Base-by-base conservation (phyloP, 2,888 invertebrate species). In the Willowsia nigromaculata region DNA sequence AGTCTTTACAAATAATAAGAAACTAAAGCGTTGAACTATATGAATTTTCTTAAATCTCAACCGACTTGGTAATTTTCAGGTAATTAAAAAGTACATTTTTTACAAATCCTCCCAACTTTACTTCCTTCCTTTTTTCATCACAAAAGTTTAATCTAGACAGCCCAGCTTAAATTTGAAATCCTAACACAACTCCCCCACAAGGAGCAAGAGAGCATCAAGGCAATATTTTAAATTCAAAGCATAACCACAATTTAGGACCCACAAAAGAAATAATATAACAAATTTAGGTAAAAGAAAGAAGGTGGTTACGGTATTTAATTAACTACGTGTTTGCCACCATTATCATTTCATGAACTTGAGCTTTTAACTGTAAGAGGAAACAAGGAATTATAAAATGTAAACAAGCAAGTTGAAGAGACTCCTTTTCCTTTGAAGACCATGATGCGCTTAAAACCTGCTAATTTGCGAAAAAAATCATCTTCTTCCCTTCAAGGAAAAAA, bases 241-340 rank as follows among this genome's bases (percentile, higher is more conserved):
- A 68, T 68, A 40, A 68, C 18, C 68, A 68, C 68, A 68, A 68
- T 37, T 33, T 68, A n/a, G 37, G 1, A 68, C 68, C 37, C 15
- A 1, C 56, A 56, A 6, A 1, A 4, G 4, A 56, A 13, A 4
- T 33, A 65, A 65, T n/a, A n/a, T 9, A 40, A 9, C 68, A 68
- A 68, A 33, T 27, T 59, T 59, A 11, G 62, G 15, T n/a, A 3
- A n/a, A 65, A 33, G n/a, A 65, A 65, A 33, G 33, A 33, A 65
- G 62, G 62, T 65, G 62, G 33, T 65, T 65, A 65, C 62, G 62
- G 62, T 65, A 65, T 65, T 65, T 65, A 65, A 65, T 65, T 65
- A 65, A 30, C 62, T n/a, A 56, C 11, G n/a, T 50, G 13, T 33
- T 33, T 6, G n/a, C 33, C n/a, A 33, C 33, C n/a, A 65, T 33